A percentile compares a stretch with the other conserved stretches of the same genome.
Conservation (phyloP, 2,888 invertebrate genomes). For the Drosophila tanythrix region DNA sequence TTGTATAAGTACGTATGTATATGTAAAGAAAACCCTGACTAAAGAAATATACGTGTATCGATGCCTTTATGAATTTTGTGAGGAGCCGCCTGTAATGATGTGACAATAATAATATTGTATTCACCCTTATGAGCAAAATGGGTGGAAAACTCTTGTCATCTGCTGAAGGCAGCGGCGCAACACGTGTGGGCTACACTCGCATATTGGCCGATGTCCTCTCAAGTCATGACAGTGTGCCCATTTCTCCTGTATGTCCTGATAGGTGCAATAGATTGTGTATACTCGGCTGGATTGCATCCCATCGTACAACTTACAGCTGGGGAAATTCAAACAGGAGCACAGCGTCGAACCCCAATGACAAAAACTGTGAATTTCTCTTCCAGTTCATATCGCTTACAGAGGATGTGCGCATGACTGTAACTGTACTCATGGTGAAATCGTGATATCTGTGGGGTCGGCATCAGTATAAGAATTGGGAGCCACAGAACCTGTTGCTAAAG, state of each 20-base stretch:
- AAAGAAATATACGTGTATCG: not conserved
- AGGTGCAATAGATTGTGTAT: constrained; percentile 35
- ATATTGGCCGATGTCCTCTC: constrained; percentile 3
- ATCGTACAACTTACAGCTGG: constrained; percentile 42
- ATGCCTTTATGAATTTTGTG: not conserved
- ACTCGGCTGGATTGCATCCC: constrained; percentile 4
- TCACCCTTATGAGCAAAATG: constrained; percentile 17
- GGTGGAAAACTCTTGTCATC: constrained; percentile 5
- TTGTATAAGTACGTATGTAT: not conserved
- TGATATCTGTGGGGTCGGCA: constrained; percentile 8
- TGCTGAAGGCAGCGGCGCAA: constrained; percentile 19
- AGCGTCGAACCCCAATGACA: not conserved
- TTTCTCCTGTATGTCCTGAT: constrained; percentile 45
- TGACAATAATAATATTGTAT: constrained; percentile 35
- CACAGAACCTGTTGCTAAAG: constrained; percentile 81
- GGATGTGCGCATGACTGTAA: constrained; percentile 47
- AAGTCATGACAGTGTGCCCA: constrained; percentile 22
- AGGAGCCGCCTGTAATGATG: constrained; percentile 37
- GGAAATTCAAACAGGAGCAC: constrained; percentile 28
- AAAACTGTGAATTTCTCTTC: constrained; percentile 17
- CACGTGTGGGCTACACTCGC: not conserved
- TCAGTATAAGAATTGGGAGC: constrained; percentile 6
- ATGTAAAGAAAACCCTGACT: not conserved
- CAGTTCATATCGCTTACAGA: not conserved
- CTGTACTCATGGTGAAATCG: constrained; percentile 11